A percentile compares a stretch with the other conserved stretches of the same genome.
Conservation (phyloP, 2,797 vertebrate genomes). For the Craterocephalus amniculus region DNA sequence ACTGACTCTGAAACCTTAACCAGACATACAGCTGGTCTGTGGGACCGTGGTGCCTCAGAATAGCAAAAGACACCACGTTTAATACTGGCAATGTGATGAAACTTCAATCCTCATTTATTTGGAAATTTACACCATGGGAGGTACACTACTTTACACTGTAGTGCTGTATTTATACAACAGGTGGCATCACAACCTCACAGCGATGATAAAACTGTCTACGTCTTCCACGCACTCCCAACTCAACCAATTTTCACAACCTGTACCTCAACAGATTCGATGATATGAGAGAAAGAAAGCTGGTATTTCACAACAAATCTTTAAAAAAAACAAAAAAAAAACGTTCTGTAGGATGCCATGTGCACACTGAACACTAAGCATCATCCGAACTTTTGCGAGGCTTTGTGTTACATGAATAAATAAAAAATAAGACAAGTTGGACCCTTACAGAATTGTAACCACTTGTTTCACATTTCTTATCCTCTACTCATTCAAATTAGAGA, state of each 20-base stretch:
- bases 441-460: slow-evolving; percentile 21
- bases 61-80: slow-evolving; percentile 35
- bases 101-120: slow-evolving; percentile 13
- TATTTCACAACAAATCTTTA: slow-evolving; percentile 18
- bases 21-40: slow-evolving; percentile 33
- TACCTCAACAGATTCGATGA: slow-evolving; percentile 29
- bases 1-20: slow-evolving; percentile 42
- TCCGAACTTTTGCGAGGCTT: slow-evolving; percentile 6
- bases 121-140: slow-evolving; percentile 22
- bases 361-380: slow-evolving; percentile 23
- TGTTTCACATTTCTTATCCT: slow-evolving; percentile 18
- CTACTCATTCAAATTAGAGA: slow-evolving; percentile 4
- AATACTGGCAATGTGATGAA: slow-evolving; percentile 30
- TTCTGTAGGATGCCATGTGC: slow-evolving; percentile 13
- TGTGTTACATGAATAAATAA: neutral
- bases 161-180: slow-evolving; percentile 61
- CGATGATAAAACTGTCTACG: slow-evolving; percentile 20
- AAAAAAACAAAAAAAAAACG: slow-evolving; percentile 24
- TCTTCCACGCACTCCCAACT: slow-evolving; percentile 27
- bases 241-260: slow-evolving; percentile 28
- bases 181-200: slow-evolving; percentile 61
- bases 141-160: slow-evolving; percentile 24
- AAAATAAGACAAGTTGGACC: slow-evolving; percentile 7
- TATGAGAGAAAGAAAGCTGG: slow-evolving; percentile 13
- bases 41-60: slow-evolving; percentile 35